phyloP scores from a whole-genome alignment of 2,888 invertebrate species.

The Hololepta plana region DNA sequence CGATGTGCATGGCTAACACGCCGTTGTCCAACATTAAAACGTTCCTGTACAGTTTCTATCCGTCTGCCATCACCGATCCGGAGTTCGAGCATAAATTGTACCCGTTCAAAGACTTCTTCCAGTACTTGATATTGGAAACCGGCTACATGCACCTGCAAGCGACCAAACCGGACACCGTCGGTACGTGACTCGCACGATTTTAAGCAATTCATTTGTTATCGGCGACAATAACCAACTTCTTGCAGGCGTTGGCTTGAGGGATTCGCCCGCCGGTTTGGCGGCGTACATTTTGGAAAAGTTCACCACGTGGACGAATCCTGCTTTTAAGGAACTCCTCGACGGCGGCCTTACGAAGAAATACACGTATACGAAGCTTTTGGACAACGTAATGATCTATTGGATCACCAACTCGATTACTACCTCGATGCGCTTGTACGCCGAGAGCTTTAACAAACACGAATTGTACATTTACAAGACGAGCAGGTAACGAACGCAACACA shows the following conservation, averaged over 20 bases:
- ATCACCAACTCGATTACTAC: conserved; percentile 51
- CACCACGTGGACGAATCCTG: conserved; percentile 48
- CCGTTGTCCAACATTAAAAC: conserved; percentile 8
- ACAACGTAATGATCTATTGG: conserved; percentile 77
- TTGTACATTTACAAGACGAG: too few relatives aligned
- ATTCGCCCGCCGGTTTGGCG: conserved; percentile 72
- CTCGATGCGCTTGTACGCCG: conserved; percentile 56
- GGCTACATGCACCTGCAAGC: conserved; percentile 65
- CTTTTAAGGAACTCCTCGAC: conserved; percentile 32
- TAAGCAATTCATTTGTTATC: not conserved
- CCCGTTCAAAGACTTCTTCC: conserved; percentile 16
- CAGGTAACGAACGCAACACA: too few relatives aligned
- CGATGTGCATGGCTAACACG: conserved; percentile 12
- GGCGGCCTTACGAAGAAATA: conserved; percentile 49
- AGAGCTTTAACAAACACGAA: conserved; percentile 31
- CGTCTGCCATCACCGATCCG: conserved; percentile 23
- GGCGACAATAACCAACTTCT: conserved; percentile 8
- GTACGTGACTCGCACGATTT: not conserved
- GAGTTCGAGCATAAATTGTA: conserved; percentile 23
- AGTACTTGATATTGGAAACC: conserved; percentile 29
- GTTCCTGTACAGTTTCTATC: conserved; percentile 9
- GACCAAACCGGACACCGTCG: conserved; percentile 79
- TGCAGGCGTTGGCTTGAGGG: conserved; percentile 46
- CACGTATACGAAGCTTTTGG: conserved; percentile 51
- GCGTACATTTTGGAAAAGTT: conserved; percentile 86